Percentiles rank a stretch among this genome's conserved stretches.
These are phyloP conservation scores for Neotragus moschatus DNA, from an alignment of 2,113 vertebrate genomes.

Conservation along the genomic window DNA sequence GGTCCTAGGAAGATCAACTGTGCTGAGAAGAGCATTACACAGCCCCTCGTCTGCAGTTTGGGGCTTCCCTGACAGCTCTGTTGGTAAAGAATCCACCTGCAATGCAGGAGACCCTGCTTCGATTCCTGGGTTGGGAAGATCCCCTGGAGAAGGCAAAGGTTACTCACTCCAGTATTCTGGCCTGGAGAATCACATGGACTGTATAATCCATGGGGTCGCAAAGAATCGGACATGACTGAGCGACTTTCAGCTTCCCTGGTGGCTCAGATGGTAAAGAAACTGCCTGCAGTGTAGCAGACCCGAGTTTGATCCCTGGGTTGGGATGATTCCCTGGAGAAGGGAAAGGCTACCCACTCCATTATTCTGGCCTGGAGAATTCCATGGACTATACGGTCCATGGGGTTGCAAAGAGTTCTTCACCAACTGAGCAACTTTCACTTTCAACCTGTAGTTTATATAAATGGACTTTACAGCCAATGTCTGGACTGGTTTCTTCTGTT, in stretches of 20 bases:
- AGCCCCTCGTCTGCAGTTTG: neutral
- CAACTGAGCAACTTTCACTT: neutral
- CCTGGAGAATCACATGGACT: neutral
- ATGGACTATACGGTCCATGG: neutral
- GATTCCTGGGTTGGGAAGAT: neutral
- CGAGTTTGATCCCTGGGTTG: neutral
- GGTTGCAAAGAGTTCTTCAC: neutral
- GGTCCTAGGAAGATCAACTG: neutral
- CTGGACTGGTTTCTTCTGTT: neutral
- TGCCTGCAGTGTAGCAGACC: neutral
- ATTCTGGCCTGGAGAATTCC: neutral
- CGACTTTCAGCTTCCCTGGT: neutral
- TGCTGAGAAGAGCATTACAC: neutral
- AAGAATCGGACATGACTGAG: neutral
- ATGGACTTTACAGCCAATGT: neutral
- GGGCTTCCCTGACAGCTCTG: neutral
- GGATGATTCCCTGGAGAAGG: neutral
- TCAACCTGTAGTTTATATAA: neutral
- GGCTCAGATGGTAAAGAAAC: neutral
- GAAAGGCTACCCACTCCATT: neutral
- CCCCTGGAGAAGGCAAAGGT: neutral
- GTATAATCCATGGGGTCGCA: neutral
- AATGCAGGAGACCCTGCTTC: neutral
- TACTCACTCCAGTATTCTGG: neutral
- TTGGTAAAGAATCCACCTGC: neutral